phyloP scores from a whole-genome alignment of 2,888 invertebrate genomes.

The Cheilosia scutellata region DNA sequence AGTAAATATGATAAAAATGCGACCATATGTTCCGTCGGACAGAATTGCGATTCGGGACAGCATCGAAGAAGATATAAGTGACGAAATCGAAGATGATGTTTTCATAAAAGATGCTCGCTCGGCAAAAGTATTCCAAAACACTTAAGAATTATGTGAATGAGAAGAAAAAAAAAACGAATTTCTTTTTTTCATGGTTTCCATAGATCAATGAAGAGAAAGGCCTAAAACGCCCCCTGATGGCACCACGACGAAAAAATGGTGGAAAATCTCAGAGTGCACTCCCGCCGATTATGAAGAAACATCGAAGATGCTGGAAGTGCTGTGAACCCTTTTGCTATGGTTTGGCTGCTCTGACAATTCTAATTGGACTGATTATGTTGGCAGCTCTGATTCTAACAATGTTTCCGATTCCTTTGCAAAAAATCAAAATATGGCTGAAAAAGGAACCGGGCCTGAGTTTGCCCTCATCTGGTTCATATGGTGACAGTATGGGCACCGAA shows the following conservation, averaged over 20 bases:
- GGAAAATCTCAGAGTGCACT: conserved; percentile 83
- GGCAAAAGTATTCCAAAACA: conserved; percentile 84
- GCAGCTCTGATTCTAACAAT: conserved; percentile 88
- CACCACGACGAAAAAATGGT: conserved; percentile 87
- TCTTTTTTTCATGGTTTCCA: conserved; percentile 75
- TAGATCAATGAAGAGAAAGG: conserved; percentile 88
- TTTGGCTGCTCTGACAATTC: conserved; percentile 86
- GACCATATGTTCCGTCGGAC: conserved; percentile 87
- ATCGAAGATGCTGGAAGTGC: conserved; percentile 85
- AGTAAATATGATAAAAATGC: conserved; percentile 84
- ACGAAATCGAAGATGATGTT: conserved; percentile 91
- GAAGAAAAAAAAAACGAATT: not conserved
- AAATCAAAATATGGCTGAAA: conserved; percentile 86
- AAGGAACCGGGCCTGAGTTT: conserved; percentile 74
- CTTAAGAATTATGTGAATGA: not conserved
- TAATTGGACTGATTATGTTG: conserved; percentile 87
- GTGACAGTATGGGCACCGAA: conserved; percentile 80
- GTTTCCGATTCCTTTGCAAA: conserved; percentile 87
- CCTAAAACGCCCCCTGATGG: conserved; percentile 90
- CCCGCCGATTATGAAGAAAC: conserved; percentile 85
- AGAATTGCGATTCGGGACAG: conserved; percentile 88
- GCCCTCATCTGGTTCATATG: conserved; percentile 75
- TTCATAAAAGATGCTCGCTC: conserved; percentile 90
- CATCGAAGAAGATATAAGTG: conserved; percentile 89
- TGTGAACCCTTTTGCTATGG: conserved; percentile 89